phyloP scores from a whole-genome alignment of 23 tunicate species.

The Ciona savignyi region DNA sequence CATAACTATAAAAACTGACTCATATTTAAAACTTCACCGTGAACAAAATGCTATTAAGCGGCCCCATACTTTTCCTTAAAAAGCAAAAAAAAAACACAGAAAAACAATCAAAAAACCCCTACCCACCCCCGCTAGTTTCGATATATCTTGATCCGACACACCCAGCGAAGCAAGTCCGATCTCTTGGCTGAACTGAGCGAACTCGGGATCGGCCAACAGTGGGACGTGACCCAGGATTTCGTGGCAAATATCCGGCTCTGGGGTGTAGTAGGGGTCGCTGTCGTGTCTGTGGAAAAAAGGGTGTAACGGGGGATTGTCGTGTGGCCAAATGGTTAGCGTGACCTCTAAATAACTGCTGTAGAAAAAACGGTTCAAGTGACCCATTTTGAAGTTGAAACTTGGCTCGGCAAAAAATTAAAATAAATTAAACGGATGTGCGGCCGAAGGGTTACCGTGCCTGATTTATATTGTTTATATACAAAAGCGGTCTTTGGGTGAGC shows the following conservation, averaged over 20 bases:
- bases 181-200: constrained; percentile 91
- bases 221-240: constrained; percentile 96
- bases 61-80: neutral
- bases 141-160: constrained; percentile 79
- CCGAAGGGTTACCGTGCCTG: too few relatives aligned
- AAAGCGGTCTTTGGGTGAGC: too few relatives aligned
- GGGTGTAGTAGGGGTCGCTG: constrained; percentile 95
- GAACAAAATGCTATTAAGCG: neutral
- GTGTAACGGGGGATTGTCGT: constrained; percentile 44
- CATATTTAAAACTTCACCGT: too few relatives aligned
- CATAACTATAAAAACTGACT: too few relatives aligned
- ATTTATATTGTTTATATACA: too few relatives aligned
- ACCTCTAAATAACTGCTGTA: neutral
- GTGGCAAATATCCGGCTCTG: constrained; percentile 98
- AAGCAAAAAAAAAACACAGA: too few relatives aligned
- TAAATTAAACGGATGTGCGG: too few relatives aligned
- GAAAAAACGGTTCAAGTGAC: neutral
- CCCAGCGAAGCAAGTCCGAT: constrained; percentile 98
- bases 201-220: constrained; percentile 82
- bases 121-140: constrained; percentile 83
- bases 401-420: too few relatives aligned
- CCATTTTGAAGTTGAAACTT: too few relatives aligned
- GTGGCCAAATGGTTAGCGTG: too few relatives aligned
- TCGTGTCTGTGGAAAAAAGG: constrained; percentile 42
- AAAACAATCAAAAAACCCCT: neutral